Base-by-base conservation (phyloP, 2,888 invertebrate species). In the Synergus gifuensis region DNA sequence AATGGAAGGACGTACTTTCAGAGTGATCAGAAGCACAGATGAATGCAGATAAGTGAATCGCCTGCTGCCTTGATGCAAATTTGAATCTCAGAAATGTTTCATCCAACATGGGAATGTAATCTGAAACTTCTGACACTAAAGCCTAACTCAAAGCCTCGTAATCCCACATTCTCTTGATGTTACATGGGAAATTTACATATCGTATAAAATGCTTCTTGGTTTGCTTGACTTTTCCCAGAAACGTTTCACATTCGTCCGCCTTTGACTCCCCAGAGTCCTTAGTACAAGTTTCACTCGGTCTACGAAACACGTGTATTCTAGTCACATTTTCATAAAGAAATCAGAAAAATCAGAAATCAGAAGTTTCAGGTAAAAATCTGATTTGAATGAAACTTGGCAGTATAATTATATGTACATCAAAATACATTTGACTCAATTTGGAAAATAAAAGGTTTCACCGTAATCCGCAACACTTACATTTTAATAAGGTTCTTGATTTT, bases 61-160 rank as follows among this genome's bases (percentile, higher is more conserved):
- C 54, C 54, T 49, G n/a, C 54, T 73, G 18, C 73, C 54, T 40
- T 36, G 40, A 11, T 49, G 54, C 73, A 73, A 40, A 73, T 73
- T 73, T 58, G 73, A 73, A 73, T 73, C 54, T n/a, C 73, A 73
- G 54, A 40, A 73, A 73, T 73, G 73, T 73, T 73, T 73, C 73
- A 73, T 73, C 28, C 49, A 46, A 36, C 54, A 49, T 58, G n/a
- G 36, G 73, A 73, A 73, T 73, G 69, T 69, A 73, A 54, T 73
- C 73, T 73, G 49, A 54, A 49, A 73, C 49, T 73, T 54, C 54
- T 54, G 16, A 18, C 36, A 36, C 36, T 54, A 40, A 40, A 73
- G 54, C 54, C 54, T 73, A 73, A 54, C 49, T 49, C 49, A 73
- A 73, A 73, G 54, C 54, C 40, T 54, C n/a, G 36, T 54, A 73